A percentile compares a stretch with the other conserved stretches of the same genome.
phyloP scores from a whole-genome alignment of 2,888 invertebrate genomes.

The Gonocerus acuteangulatus region DNA sequence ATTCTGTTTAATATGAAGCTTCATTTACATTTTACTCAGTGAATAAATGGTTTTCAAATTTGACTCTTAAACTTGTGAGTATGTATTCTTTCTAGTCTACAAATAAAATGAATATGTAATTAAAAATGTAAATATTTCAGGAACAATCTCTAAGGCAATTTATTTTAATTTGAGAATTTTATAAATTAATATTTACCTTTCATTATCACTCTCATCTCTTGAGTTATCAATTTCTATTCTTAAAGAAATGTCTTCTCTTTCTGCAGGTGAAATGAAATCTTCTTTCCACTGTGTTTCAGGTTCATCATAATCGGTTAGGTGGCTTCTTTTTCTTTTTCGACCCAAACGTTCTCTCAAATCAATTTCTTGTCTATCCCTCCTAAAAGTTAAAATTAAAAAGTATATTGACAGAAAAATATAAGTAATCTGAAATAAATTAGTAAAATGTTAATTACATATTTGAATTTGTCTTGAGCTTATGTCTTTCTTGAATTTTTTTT shows the following conservation, averaged over 20 bases:
- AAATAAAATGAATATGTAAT: no score
- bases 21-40: no score
- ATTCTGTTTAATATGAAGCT: no score
- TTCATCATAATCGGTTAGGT: background rate
- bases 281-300: constrained; percentile 13
- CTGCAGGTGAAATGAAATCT: constrained; percentile 8
- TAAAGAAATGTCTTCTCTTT: constrained; percentile 23
- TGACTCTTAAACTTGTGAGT: no score
- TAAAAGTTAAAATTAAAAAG: background rate
- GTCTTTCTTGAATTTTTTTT: constrained; percentile 12
- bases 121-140: background rate
- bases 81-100: no score
- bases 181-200: constrained; percentile 12
- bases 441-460: background rate
- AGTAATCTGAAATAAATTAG: background rate
- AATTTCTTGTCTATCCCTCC: constrained; percentile 2
- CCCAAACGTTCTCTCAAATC: constrained; percentile 29
- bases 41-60: no score
- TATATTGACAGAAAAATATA: background rate
- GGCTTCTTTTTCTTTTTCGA: constrained; percentile 25
- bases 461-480: constrained; percentile 11
- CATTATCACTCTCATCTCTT: constrained; percentile 7
- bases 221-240: constrained; percentile 23
- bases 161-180: no score
- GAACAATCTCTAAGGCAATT: no score